These are phyloP conservation scores for Cyclopterus lumpus DNA, from an alignment of 2,797 vertebrate genomes.

Conservation along the genomic window DNA sequence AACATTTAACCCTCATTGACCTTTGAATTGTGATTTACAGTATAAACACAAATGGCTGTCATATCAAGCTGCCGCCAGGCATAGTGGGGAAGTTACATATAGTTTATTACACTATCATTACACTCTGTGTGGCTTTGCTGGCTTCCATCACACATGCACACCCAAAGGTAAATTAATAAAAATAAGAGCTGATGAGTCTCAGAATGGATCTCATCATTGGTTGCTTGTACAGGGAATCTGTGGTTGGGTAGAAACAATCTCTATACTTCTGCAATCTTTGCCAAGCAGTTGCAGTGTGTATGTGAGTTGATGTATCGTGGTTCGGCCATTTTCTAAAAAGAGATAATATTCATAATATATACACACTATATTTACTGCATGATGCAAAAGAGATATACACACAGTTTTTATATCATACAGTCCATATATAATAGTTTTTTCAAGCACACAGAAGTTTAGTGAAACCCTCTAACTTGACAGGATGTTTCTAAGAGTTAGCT, in stretches of 20 bases:
- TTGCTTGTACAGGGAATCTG: not conserved
- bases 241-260: not conserved
- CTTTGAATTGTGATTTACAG: conserved; percentile 67
- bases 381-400: not conserved
- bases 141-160: not conserved
- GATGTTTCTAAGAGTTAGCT: not conserved
- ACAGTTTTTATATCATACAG: not conserved
- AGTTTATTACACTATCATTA: conserved; percentile 7
- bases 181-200: not conserved
- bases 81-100: not conserved
- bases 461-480: not conserved
- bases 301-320: not conserved
- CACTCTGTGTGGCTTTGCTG: not conserved
- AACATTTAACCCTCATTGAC: conserved; percentile 71
- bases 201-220: not conserved
- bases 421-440: not conserved
- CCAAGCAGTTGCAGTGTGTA: not conserved
- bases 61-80: conserved; percentile 14
- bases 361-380: not conserved
- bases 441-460: not conserved
- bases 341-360: not conserved
- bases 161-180: conserved; percentile 10
- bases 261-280: not conserved
- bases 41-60: conserved; percentile 43
- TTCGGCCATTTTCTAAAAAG: not conserved